Base-by-base conservation (phyloP, 2,888 invertebrate species). In the Vanessa cardui region DNA sequence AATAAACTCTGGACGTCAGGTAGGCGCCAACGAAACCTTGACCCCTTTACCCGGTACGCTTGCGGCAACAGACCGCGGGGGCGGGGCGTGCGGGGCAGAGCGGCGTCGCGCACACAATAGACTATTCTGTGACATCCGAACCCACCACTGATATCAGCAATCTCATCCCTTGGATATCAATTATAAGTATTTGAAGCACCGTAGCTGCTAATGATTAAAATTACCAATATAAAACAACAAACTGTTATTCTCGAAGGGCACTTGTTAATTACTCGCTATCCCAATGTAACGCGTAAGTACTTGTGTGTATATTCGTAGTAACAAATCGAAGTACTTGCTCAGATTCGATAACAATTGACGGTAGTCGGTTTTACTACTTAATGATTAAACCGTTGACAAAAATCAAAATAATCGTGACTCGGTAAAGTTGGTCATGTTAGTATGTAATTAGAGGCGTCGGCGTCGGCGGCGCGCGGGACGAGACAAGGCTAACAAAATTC, bases 11-110 rank as follows among this genome's bases (percentile, higher is more conserved):
- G 82, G 81, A 82, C 83, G 84, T 75, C 84, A 86, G 85, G 85
- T 85, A 85, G 88, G 88, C 90, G 89, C 88, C 88, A 77, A 73
- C 72, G 78, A 80, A 84, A 78, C 90, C 91, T 90, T 90, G 90
- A 90, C 89, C 90, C 76, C 83, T 86, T 87, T 87, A 82, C 81
- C 76, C 78, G 79, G 70, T 76, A 77, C 73, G 77, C 78, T 75
- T 77, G 74, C 77, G 74, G 74, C 76, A 77, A 77, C n/a, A 33
- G 31, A 8, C 31, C 47, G 18, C 76, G 73, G 76, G 54, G 20
- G 73, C 77, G 74, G 73, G 74, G 39, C 12, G 39, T 9, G 77
- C 77, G 76, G 74, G 76, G 59, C 18, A 46, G 58, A 7, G 4
- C 16, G 15, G 16, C 39, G 54, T 45, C 44, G 58, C 52, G 77